A percentile compares a stretch with the other conserved stretches of the same genome.
phyloP scores from a whole-genome alignment of 2,113 vertebrate genomes.

The Cricetomys ansorgei region DNA sequence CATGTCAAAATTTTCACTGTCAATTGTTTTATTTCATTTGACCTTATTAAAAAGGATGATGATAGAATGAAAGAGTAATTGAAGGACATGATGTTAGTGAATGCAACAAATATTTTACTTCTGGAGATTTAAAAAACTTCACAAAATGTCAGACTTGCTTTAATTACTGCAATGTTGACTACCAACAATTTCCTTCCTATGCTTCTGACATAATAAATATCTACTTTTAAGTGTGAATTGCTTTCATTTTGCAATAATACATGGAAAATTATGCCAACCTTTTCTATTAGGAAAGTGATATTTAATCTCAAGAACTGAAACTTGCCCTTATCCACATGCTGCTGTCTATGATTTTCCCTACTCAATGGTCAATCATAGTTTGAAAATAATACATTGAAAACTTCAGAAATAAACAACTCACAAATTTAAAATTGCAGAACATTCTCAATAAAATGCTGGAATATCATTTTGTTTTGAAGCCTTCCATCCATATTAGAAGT shows the following conservation, averaged over 20 bases:
- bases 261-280: not conserved
- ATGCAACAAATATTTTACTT: not conserved
- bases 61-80: not conserved
- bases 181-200: not conserved
- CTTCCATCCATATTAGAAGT: not conserved
- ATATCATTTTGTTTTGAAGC: accelerated
- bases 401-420: not conserved
- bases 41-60: not conserved
- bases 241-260: not conserved
- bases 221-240: conserved; percentile 28
- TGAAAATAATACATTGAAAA: not conserved
- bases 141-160: not conserved
- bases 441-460: not conserved
- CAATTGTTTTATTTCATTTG: not conserved
- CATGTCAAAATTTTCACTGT: not conserved
- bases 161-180: not conserved
- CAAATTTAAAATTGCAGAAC: not conserved
- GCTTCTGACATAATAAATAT: not conserved
- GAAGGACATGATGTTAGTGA: not conserved
- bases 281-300: not conserved
- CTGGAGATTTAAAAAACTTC: not conserved
- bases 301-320: not conserved
- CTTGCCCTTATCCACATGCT: not conserved
- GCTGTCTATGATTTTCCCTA: too few species aligned
- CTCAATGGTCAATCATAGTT: not conserved